Conservation (phyloP, 2,113 vertebrate species). For the Dryoscopus gambensis region DNA sequence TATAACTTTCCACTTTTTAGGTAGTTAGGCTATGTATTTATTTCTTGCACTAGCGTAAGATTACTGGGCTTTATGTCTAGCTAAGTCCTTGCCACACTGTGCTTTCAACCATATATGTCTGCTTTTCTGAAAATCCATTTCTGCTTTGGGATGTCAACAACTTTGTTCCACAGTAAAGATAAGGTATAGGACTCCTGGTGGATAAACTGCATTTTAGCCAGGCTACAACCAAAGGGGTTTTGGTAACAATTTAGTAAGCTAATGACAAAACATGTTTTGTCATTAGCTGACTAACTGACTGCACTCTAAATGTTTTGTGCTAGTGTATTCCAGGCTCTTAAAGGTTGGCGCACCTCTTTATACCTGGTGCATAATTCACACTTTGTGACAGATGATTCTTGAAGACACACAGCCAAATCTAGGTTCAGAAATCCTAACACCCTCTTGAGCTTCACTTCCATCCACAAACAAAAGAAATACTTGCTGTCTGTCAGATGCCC, state of each 20-base stretch:
- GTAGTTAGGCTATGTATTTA: neutral
- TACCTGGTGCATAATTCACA: neutral
- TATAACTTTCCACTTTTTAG: neutral
- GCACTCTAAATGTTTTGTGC: neutral
- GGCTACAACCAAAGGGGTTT: neutral
- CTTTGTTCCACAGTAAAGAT: neutral
- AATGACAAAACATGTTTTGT: neutral
- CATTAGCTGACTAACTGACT: neutral
- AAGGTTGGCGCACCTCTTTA: neutral
- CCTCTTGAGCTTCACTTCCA: neutral
- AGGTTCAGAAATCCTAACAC: neutral
- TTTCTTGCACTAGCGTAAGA: constrained; percentile 25
- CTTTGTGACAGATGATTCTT: neutral
- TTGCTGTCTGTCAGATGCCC: neutral
- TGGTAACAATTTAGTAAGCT: neutral
- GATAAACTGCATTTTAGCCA: neutral
- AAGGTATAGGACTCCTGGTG: neutral
- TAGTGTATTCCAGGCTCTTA: neutral
- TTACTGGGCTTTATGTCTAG: neutral
- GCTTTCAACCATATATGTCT: neutral
- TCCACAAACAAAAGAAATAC: neutral
- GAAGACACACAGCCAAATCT: neutral
- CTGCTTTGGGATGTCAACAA: neutral
- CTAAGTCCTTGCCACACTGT: neutral
- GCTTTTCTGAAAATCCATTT: constrained; percentile 35